Conservation (phyloP, 2,113 vertebrate species). For the Oncorhynchus clarkii region DNA sequence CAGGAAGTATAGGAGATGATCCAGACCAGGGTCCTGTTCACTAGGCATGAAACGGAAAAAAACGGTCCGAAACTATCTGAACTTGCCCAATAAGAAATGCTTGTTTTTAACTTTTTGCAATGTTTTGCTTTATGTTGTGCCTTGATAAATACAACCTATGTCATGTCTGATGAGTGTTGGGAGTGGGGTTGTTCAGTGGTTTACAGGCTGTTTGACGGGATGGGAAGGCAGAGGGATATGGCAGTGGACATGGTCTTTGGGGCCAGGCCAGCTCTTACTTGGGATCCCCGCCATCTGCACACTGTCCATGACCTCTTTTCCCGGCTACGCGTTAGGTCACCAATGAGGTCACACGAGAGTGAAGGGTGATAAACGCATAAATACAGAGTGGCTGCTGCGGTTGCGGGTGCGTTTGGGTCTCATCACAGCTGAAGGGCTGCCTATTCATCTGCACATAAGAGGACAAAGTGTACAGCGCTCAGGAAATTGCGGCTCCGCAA, state of each 20-base stretch:
- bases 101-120: background rate
- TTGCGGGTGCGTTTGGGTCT: conserved; percentile 33
- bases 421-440: conserved; percentile 71
- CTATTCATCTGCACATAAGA: conserved; percentile 73
- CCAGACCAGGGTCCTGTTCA: too few species aligned
- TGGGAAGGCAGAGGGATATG: background rate
- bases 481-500: conserved; percentile 65
- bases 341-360: conserved; percentile 49
- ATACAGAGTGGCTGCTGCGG: conserved; percentile 44
- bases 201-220: background rate
- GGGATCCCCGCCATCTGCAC: conserved; percentile 47
- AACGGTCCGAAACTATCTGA: too few species aligned
- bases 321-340: conserved; percentile 41
- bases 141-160: too few species aligned
- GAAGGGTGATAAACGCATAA: conserved; percentile 42
- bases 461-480: conserved; percentile 64
- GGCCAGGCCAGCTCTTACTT: background rate
- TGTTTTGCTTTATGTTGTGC: too few species aligned
- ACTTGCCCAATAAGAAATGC: background rate
- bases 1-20: too few species aligned
- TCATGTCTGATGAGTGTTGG: too few species aligned
- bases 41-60: too few species aligned
- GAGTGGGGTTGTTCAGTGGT: too few species aligned
- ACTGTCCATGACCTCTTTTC: conserved; percentile 64
- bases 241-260: conserved; percentile 40